Conservation (phyloP, 2,113 vertebrate species). For the Phrynosoma blainvillii region DNA sequence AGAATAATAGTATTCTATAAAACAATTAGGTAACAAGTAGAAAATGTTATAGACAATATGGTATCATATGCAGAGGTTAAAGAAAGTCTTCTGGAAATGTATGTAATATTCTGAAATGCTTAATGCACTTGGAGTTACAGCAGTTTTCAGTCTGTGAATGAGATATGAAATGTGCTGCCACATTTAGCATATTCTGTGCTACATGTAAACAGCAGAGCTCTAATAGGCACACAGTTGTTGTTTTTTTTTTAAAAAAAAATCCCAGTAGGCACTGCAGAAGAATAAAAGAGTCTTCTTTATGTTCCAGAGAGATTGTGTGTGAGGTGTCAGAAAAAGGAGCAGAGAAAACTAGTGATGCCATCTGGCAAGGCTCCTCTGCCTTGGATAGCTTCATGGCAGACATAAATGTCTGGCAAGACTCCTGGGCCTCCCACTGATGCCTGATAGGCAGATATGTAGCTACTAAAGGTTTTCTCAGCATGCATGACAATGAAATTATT, state of each 20-base stretch:
- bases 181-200: neutral
- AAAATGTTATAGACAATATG: neutral
- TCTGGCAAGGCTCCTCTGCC: neutral
- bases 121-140: neutral
- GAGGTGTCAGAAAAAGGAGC: neutral
- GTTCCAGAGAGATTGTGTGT: neutral
- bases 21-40: rapidly evolving
- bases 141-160: neutral
- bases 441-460: neutral
- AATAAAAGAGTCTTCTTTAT: neutral
- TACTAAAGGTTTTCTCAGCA: neutral
- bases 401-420: neutral
- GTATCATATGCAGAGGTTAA: neutral
- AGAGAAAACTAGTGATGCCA: neutral
- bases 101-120: neutral
- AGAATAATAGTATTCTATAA: neutral
- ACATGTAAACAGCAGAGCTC: neutral
- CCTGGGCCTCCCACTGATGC: neutral
- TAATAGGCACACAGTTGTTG: neutral
- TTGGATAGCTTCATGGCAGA: neutral
- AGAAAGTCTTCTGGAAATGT: neutral
- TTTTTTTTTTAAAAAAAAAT: neutral
- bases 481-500: neutral
- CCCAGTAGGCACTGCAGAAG: neutral
- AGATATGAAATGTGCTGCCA: neutral